Evolutionary conservation across 2,113 vertebrate species (phyloP).

Genomic region (Natator depressus): DNA sequence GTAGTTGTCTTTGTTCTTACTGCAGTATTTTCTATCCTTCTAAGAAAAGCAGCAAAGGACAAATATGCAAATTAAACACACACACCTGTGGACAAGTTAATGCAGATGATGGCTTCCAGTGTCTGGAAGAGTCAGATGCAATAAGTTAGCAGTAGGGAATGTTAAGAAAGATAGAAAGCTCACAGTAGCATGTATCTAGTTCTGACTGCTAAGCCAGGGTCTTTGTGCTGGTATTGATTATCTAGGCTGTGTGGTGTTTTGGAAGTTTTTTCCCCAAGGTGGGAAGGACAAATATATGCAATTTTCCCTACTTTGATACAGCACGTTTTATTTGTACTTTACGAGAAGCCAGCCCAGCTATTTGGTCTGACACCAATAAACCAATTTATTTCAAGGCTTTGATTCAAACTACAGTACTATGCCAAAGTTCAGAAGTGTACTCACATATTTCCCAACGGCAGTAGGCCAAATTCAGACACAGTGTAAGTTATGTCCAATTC

Average conservation of each 20-base stretch:
- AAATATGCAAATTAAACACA: neutral
- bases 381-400: neutral
- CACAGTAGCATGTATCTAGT: neutral
- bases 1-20: neutral
- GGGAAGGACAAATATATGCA: neutral
- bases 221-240: neutral
- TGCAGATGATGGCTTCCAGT: neutral
- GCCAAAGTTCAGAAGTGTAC: neutral
- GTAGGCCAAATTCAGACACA: neutral
- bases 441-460: neutral
- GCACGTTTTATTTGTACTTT: neutral
- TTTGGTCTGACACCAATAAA: neutral
- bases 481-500: neutral
- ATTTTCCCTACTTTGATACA: neutral
- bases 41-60: neutral
- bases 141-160: neutral
- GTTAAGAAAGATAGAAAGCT: neutral
- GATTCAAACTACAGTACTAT: neutral
- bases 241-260: neutral
- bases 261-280: neutral
- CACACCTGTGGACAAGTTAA: neutral
- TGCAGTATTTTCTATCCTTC: neutral
- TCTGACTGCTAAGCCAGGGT: neutral
- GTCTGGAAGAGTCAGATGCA: neutral
- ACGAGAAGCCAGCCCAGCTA: neutral